These are phyloP conservation scores for Pandemis heparana DNA, from an alignment of 2,888 invertebrate species.

Conservation along the genomic window DNA sequence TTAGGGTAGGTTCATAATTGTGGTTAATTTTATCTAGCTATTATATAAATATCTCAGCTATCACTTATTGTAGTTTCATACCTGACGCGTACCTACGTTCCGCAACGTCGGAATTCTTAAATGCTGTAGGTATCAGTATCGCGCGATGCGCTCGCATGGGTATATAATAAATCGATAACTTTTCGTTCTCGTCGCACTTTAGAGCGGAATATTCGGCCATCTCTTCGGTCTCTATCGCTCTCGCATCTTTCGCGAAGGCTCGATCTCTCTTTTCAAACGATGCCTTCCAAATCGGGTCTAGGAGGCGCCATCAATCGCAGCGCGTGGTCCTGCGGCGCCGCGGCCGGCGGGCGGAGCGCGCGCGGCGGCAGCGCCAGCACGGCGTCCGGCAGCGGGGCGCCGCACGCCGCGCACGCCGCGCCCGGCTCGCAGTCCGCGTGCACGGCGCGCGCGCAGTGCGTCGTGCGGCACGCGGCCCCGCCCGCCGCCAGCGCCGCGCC, in stretches of 20 bases:
- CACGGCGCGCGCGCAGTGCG: conserved; percentile 71
- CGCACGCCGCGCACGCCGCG: conserved; percentile 65
- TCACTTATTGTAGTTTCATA: too few species aligned
- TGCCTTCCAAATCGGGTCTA: conserved; percentile 76
- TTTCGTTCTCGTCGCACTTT: not conserved
- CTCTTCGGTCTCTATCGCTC: not conserved
- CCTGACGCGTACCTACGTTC: too few species aligned
- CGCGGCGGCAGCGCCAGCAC: conserved; percentile 50
- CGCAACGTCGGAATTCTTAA: too few species aligned
- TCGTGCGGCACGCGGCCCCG: conserved; percentile 57
- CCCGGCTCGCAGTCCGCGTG: conserved; percentile 66
- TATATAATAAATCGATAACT: not conserved
- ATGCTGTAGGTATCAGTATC: too few species aligned
- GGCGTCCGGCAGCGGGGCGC: conserved; percentile 55
- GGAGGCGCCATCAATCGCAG: conserved; percentile 73
- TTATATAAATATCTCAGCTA: too few species aligned
- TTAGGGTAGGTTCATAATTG: too few species aligned
- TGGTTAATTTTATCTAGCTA: too few species aligned
- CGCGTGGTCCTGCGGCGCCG: conserved; percentile 56
- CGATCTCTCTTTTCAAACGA: conserved; percentile 51
- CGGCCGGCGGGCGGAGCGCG: conserved; percentile 48
- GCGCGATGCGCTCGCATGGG: too few species aligned
- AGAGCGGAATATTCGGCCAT: not conserved
- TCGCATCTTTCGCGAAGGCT: not conserved
- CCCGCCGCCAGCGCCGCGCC: conserved; percentile 55